These are phyloP conservation scores for Xenops minutus DNA, from an alignment of 2,797 vertebrate species.

Conservation along the genomic window DNA sequence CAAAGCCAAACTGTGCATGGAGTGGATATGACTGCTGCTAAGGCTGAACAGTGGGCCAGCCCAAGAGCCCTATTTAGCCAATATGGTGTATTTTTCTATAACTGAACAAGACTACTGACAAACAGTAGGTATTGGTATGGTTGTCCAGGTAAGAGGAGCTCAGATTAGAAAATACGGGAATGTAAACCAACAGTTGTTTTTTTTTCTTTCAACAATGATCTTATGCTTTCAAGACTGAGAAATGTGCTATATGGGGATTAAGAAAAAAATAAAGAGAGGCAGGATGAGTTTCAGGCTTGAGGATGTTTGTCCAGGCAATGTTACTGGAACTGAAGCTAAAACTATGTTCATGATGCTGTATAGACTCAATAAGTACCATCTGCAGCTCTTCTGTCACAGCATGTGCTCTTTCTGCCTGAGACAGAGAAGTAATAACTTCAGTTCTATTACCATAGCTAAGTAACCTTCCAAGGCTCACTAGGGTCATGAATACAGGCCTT, in stretches of 20 bases:
- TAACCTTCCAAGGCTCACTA: not conserved
- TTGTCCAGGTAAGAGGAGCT: not conserved
- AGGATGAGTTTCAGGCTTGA: not conserved
- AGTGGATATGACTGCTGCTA: not conserved
- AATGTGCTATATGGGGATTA: not conserved
- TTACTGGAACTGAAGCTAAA: not conserved
- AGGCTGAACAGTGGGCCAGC: not conserved
- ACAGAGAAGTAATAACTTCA: not conserved
- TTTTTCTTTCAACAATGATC: not conserved
- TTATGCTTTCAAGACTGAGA: not conserved
- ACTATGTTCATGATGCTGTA: not conserved
- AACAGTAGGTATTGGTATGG: not conserved
- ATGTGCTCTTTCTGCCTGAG: not conserved
- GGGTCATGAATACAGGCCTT: not conserved
- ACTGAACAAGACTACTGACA: not conserved
- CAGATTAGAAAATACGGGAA: not conserved
- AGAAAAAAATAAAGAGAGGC: not conserved
- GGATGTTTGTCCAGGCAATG: not conserved
- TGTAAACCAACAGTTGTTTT: not conserved
- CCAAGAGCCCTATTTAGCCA: not conserved
- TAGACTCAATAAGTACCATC: not conserved
- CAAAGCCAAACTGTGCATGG: not conserved
- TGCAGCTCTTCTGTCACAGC: constrained; percentile 16
- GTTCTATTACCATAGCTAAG: not conserved
- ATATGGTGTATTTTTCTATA: not conserved